phyloP scores from a whole-genome alignment of 2,113 vertebrate species.

The Neoarius graeffei region DNA sequence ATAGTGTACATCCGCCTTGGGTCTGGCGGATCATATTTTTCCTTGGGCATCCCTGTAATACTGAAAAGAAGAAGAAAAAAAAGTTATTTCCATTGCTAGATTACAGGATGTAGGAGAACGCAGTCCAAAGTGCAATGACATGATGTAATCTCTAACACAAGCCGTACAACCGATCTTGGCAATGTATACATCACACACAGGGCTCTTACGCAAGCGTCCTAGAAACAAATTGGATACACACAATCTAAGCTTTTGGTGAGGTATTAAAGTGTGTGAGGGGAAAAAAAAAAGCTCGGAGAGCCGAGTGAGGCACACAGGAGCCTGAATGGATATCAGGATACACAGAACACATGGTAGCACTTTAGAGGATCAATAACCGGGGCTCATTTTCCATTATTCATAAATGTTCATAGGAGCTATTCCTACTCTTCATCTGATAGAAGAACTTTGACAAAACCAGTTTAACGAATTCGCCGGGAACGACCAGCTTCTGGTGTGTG shows the following conservation, averaged over 20 bases:
- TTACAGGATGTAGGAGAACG: constrained; percentile 7
- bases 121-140: constrained; percentile 4
- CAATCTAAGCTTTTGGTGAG: constrained; percentile 3
- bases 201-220: constrained; percentile 19
- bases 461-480: neutral
- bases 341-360: neutral
- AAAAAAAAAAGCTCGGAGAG: neutral
- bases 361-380: constrained; percentile 27
- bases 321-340: constrained; percentile 5
- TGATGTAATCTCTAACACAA: neutral
- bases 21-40: constrained; percentile 99
- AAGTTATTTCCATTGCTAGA: constrained; percentile 25
- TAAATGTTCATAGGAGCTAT: neutral
- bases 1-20: constrained; percentile 99
- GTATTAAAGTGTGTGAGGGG: neutral
- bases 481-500: too few relatives aligned
- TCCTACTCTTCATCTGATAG: neutral
- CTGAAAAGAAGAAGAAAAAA: constrained; percentile 45
- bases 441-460: neutral
- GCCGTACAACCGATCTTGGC: neutral
- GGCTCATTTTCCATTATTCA: constrained; percentile 31
- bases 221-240: constrained; percentile 19
- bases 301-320: too few relatives aligned
- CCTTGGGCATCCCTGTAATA: constrained; percentile 97
- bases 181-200: neutral